Evolutionary conservation across 2,888 invertebrate genomes (phyloP).

Genomic region (Argynnis bischoffii): DNA sequence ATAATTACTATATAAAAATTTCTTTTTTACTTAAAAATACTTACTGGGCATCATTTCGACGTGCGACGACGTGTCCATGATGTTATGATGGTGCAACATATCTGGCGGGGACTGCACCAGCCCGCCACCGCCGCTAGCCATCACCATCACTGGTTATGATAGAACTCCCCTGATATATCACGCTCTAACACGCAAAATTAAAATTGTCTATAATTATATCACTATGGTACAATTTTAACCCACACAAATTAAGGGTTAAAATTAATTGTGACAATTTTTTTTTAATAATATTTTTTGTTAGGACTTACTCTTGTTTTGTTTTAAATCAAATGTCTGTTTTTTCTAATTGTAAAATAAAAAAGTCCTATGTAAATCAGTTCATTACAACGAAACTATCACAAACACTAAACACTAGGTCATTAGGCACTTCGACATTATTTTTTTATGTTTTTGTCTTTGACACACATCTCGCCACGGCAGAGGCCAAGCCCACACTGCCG

Average conservation of each 20-base stretch:
- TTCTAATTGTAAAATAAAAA: neutral
- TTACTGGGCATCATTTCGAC: constrained; percentile 80
- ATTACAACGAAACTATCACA: constrained; percentile 58
- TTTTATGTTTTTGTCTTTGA: constrained; percentile 49
- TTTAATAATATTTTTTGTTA: constrained; percentile 5
- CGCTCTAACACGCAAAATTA: constrained; percentile 19
- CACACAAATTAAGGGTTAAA: constrained; percentile 13
- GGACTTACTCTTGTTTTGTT: constrained; percentile 16
- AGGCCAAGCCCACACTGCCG: constrained; percentile 79
- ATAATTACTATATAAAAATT: neutral
- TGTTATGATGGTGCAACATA: constrained; percentile 78
- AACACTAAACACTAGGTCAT: constrained; percentile 55
- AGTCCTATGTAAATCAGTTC: neutral
- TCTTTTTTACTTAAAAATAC: constrained; percentile 43
- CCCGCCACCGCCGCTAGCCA: constrained; percentile 79
- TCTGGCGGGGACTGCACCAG: constrained; percentile 81
- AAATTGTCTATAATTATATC: constrained; percentile 6
- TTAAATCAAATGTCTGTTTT: constrained; percentile 5
- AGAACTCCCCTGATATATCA: constrained; percentile 33
- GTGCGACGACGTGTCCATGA: constrained; percentile 78
- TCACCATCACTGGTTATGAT: constrained; percentile 71
- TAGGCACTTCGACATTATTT: constrained; percentile 75
- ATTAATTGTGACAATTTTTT: neutral
- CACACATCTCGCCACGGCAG: constrained; percentile 63
- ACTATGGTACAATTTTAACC: constrained; percentile 11